A percentile compares a stretch with the other conserved stretches of the same genome.
Evolutionary conservation across 2,888 invertebrate genomes (phyloP).

Genomic region (Trissolcus brochymenae): DNA sequence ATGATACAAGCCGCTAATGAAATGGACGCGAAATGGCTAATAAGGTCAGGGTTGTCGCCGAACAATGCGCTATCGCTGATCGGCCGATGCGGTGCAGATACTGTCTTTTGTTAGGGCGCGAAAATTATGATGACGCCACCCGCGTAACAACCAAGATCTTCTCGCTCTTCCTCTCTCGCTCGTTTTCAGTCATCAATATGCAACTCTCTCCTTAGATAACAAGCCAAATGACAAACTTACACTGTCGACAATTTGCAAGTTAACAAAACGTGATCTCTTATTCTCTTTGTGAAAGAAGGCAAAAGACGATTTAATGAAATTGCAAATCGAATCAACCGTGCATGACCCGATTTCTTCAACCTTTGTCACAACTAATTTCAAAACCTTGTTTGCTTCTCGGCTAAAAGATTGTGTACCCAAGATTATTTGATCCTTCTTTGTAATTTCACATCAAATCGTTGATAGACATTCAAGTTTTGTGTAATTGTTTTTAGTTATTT

Average conservation of each 20-base stretch:
- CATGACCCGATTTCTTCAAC: too few species aligned
- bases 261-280: background rate
- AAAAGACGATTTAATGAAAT: too few species aligned
- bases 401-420: too few species aligned
- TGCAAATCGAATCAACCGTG: too few species aligned
- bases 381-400: background rate
- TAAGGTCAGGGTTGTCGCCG: conserved; percentile 60
- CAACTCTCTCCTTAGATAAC: conserved; percentile 18
- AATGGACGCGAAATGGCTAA: conserved; percentile 56
- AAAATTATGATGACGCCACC: conserved; percentile 39
- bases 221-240: conserved; percentile 41
- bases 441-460: too few species aligned
- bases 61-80: conserved; percentile 57
- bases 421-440: too few species aligned
- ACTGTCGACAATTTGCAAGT: conserved; percentile 29
- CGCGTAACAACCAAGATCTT: conserved; percentile 36
- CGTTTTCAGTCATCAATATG: conserved; percentile 35
- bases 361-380: conserved; percentile 3
- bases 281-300: conserved; percentile 8
- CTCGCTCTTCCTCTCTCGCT: too few species aligned
- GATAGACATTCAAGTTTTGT: too few species aligned
- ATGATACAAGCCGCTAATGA: conserved; percentile 50
- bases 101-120: conserved; percentile 36
- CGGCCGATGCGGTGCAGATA: conserved; percentile 39
- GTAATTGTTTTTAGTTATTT: too few species aligned